phyloP scores from a whole-genome alignment of 2,888 invertebrate genomes.

The Macroteleia sp. region DNA sequence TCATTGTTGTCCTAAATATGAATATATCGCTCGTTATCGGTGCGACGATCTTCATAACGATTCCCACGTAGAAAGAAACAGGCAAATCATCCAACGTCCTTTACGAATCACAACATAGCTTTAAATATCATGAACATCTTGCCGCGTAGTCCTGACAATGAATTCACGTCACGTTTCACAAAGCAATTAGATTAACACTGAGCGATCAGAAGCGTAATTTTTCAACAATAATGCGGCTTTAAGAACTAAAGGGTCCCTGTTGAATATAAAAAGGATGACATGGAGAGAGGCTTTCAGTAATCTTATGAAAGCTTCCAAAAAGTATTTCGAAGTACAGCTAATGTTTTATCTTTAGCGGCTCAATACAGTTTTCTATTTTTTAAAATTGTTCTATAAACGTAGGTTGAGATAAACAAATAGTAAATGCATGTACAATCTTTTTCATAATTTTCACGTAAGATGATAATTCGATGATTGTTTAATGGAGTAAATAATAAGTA shows the following conservation, averaged over 20 bases:
- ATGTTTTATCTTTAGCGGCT: no score
- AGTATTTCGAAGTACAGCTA: no score
- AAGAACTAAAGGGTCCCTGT: background rate
- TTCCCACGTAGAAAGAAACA: constrained; percentile 15
- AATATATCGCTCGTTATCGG: constrained; percentile 25
- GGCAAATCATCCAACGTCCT: constrained; percentile 21
- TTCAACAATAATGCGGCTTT: constrained; percentile 24
- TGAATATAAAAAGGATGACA: no score
- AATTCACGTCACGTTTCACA: constrained; percentile 40
- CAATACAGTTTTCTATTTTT: no score
- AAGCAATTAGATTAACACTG: constrained; percentile 40
- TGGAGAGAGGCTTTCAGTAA: no score
- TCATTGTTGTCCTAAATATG: constrained; percentile 38
- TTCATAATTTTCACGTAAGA: no score
- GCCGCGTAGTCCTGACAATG: constrained; percentile 6
- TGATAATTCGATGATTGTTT: no score
- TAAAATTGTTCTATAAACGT: no score
- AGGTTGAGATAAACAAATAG: no score
- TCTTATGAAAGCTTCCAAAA: no score
- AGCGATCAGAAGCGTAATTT: constrained; percentile 22
- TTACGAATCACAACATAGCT: constrained; percentile 6
- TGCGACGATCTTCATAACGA: constrained; percentile 19
- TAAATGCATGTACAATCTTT: no score
- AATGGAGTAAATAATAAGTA: no score
- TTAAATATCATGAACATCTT: constrained; percentile 10